phyloP scores from a whole-genome alignment of 2,113 vertebrate genomes.

The Rhynchopsitta pachyrhyncha region DNA sequence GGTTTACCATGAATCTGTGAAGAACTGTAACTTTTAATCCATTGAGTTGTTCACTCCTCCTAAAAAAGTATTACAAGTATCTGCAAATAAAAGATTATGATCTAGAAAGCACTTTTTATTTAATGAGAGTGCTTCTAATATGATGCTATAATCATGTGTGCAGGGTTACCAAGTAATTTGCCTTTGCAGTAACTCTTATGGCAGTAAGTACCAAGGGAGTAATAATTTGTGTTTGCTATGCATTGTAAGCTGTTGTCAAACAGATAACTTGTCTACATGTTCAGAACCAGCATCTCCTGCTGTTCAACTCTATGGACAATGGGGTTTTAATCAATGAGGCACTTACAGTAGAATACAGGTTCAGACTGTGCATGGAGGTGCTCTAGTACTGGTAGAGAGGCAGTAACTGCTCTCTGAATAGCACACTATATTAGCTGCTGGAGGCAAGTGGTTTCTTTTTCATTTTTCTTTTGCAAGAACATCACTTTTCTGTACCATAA shows the following conservation, averaged over 20 bases:
- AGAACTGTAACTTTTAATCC: background rate
- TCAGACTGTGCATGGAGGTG: slow-evolving; percentile 44
- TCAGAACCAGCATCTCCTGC: slow-evolving; percentile 38
- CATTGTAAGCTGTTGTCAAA: slow-evolving; percentile 49
- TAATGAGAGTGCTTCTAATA: slow-evolving; percentile 13
- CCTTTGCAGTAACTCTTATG: slow-evolving; percentile 15
- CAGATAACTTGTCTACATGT: slow-evolving; percentile 22
- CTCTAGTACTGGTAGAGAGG: slow-evolving; percentile 30
- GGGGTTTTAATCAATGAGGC: slow-evolving; percentile 32
- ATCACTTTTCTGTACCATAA: slow-evolving; percentile 46
- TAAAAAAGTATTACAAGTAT: background rate
- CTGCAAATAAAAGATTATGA: slow-evolving; percentile 9
- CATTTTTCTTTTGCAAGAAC: slow-evolving; percentile 6
- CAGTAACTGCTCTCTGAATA: slow-evolving; percentile 36
- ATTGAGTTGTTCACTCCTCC: background rate
- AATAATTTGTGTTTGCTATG: slow-evolving; percentile 36
- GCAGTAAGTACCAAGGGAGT: background rate
- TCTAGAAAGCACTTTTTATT: background rate
- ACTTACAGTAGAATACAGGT: slow-evolving; percentile 25
- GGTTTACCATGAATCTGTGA: background rate
- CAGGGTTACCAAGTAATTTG: slow-evolving; percentile 3
- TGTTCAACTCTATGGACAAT: slow-evolving; percentile 53
- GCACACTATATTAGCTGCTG: slow-evolving; percentile 32
- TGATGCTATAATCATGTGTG: slow-evolving; percentile 14
- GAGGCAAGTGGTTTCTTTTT: slow-evolving; percentile 7